phyloP scores from a whole-genome alignment of 2,888 invertebrate genomes.

The Taenaris catops region DNA sequence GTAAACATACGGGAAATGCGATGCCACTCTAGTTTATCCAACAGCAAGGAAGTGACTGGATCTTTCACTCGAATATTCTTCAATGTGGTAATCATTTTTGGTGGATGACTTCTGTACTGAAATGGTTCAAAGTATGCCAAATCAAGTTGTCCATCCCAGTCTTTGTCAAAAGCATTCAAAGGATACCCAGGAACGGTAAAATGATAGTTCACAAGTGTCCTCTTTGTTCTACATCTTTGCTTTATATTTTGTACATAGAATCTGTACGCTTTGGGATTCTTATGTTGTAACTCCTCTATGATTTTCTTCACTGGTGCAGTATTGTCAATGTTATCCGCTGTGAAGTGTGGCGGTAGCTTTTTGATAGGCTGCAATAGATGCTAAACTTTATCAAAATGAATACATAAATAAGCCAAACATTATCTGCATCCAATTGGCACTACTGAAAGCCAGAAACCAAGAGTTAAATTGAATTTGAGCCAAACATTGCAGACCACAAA shows the following conservation, averaged over 20 bases:
- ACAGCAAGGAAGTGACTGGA: constrained; percentile 47
- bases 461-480: too few relatives aligned
- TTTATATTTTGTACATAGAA: constrained; percentile 40
- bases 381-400: background rate
- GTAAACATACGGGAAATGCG: constrained; percentile 24
- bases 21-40: constrained; percentile 48
- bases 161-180: constrained; percentile 43
- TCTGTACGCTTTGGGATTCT: constrained; percentile 38
- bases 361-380: constrained; percentile 16
- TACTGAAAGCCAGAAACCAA: too few relatives aligned
- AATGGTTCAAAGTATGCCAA: constrained; percentile 55
- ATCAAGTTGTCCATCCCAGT: constrained; percentile 57
- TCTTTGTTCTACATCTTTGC: constrained; percentile 30
- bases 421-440: too few relatives aligned
- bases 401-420: background rate
- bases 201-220: constrained; percentile 30
- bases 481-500: too few relatives aligned
- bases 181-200: constrained; percentile 45
- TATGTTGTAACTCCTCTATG: constrained; percentile 37
- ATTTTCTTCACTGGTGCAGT: constrained; percentile 45
- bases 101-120: constrained; percentile 47
- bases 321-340: constrained; percentile 41
- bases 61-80: constrained; percentile 40
- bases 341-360: constrained; percentile 28
- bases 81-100: constrained; percentile 47